Conservation (phyloP, 37 sponge, comb jelly and placozoan species). For the Crambe crambe region DNA sequence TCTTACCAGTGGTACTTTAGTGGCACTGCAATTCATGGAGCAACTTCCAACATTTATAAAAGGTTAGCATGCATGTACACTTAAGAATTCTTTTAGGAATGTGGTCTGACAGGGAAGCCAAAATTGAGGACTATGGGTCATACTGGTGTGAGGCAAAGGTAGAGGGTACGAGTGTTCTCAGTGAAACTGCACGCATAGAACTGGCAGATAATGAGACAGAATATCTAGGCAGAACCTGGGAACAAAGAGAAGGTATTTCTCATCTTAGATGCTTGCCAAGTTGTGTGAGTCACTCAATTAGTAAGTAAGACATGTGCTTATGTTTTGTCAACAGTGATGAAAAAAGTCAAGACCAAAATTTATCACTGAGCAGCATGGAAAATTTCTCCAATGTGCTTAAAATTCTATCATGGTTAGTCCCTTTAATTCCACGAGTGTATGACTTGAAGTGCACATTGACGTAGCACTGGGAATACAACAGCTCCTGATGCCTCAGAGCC, state of each 20-base stretch:
- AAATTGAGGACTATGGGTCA: slow-evolving; percentile 17
- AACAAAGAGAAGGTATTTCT: slow-evolving; percentile 12
- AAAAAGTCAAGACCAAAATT: neutral
- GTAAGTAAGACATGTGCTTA: neutral
- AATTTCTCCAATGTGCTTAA: slow-evolving; percentile 7
- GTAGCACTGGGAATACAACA: neutral
- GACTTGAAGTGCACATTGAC: too few species aligned
- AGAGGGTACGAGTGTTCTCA: neutral
- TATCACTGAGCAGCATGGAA: neutral
- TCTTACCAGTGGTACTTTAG: slow-evolving; percentile 39
- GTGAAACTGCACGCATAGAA: slow-evolving; percentile 3
- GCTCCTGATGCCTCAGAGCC: neutral
- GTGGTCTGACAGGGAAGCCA: neutral
- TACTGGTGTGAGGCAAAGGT: slow-evolving; percentile 38
- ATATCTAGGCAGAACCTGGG: neutral
- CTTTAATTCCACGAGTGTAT: too few species aligned
- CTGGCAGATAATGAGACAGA: neutral
- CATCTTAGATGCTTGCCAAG: slow-evolving; percentile 42
- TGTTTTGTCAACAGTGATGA: neutral
- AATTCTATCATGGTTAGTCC: slow-evolving; percentile 23
- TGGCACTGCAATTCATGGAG: slow-evolving; percentile 8
- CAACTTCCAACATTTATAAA: neutral
- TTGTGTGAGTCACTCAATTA: neutral
- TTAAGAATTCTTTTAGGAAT: neutral
- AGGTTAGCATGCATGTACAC: neutral